These are phyloP conservation scores for Peromyscus eremicus DNA, from an alignment of 2,797 vertebrate species.

Conservation along the genomic window DNA sequence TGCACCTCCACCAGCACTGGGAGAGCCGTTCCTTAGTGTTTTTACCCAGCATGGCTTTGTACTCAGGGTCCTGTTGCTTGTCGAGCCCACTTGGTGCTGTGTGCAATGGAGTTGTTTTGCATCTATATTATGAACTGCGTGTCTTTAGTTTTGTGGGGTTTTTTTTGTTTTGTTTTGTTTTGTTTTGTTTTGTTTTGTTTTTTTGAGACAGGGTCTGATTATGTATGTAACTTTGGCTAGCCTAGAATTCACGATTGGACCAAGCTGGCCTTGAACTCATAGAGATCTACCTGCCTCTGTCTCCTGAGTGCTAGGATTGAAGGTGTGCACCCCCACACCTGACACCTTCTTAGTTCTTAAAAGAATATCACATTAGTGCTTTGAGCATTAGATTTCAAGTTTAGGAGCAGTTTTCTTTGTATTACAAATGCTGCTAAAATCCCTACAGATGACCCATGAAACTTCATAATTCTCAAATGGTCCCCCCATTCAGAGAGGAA, in stretches of 20 bases:
- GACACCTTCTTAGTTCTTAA: neutral
- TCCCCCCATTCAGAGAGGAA: neutral
- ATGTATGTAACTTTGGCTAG: neutral
- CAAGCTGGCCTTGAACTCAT: too few relatives aligned
- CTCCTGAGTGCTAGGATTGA: neutral
- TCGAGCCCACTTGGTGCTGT: neutral
- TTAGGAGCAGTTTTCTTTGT: neutral
- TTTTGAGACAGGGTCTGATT: neutral
- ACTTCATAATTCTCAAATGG: rapidly evolving
- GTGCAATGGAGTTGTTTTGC: neutral
- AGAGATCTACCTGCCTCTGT: neutral
- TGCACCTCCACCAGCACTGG: rapidly evolving
- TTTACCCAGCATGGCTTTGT: neutral
- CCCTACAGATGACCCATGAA: neutral
- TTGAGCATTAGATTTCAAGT: neutral
- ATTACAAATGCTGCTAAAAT: neutral
- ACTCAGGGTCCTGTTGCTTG: neutral
- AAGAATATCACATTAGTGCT: neutral
- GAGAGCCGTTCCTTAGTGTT: neutral
- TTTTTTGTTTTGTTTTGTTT: too few relatives aligned
- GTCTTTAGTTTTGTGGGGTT: too few relatives aligned
- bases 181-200: neutral
- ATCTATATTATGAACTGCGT: neutral
- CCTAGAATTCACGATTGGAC: neutral
- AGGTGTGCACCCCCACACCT: neutral